Evolutionary conservation across 2,888 invertebrate species (phyloP).

Genomic region (Caenorhabditis drosophilae): DNA sequence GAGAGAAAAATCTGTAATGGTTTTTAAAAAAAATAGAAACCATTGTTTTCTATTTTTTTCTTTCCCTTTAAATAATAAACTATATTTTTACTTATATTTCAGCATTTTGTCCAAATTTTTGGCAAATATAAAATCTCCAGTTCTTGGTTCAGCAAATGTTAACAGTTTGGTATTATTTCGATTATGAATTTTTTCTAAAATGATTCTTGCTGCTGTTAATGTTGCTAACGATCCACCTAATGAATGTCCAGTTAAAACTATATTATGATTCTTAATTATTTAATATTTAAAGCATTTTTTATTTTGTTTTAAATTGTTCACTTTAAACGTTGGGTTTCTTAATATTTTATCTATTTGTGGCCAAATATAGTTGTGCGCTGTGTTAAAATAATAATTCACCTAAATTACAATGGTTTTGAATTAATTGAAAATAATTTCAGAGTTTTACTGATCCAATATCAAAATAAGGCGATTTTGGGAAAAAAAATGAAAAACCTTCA

Average conservation of each 20-base stretch:
- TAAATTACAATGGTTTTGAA: neutral
- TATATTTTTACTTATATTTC: constrained; percentile 10
- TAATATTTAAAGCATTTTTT: no score
- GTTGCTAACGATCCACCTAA: constrained; percentile 21
- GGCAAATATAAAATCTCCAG: constrained; percentile 22
- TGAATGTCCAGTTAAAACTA: constrained; percentile 31
- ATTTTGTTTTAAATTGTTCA: no score
- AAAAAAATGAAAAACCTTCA: constrained; percentile 15
- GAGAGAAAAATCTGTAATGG: no score
- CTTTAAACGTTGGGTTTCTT: neutral
- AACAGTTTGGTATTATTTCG: constrained; percentile 18
- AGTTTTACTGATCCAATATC: constrained; percentile 20
- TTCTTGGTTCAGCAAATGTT: constrained; percentile 22
- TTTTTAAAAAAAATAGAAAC: neutral
- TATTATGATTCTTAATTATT: constrained; percentile 19
- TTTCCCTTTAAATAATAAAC: no score
- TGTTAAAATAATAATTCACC: constrained; percentile 24
- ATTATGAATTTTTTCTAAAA: constrained; percentile 5
- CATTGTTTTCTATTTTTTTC: neutral
- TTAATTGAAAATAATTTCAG: no score
- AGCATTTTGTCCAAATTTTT: constrained; percentile 20
- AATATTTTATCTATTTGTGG: constrained; percentile 4
- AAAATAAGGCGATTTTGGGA: constrained; percentile 22
- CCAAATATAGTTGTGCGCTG: constrained; percentile 9
- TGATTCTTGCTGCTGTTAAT: constrained; percentile 12